These are phyloP conservation scores for Actinia equina DNA, from an alignment of 64 coral and sea anemone species.

Conservation along the genomic window DNA sequence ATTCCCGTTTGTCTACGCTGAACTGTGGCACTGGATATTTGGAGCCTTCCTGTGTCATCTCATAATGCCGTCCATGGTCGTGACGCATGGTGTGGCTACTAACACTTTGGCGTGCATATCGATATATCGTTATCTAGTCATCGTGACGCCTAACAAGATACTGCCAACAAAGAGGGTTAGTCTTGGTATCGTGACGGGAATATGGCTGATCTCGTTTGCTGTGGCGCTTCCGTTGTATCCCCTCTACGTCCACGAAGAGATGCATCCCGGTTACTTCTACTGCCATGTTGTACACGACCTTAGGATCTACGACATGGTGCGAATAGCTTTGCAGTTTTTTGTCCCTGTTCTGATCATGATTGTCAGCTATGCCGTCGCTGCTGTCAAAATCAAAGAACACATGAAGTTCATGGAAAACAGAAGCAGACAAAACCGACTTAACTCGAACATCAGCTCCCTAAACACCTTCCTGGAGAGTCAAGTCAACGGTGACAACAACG, in stretches of 20 bases:
- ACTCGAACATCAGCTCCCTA: neutral
- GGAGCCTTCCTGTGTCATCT: slow-evolving; percentile 1
- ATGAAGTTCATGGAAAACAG: neutral
- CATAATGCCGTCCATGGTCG: neutral
- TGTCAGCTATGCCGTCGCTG: neutral
- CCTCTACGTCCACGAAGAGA: neutral
- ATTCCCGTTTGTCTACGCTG: neutral
- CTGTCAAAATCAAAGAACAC: slow-evolving; percentile 7
- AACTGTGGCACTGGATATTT: slow-evolving; percentile 1
- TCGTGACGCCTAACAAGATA: slow-evolving; percentile 7
- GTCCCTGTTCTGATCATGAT: neutral
- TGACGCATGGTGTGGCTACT: neutral
- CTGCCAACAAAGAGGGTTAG: neutral
- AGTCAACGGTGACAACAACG: neutral
- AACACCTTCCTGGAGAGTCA: slow-evolving; percentile 6
- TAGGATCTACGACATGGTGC: neutral
- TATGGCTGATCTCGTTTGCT: neutral
- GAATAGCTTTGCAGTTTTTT: neutral
- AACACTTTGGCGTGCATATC: slow-evolving; percentile 3
- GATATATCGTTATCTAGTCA: neutral
- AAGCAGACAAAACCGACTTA: neutral
- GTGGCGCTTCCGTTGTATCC: neutral
- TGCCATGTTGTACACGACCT: neutral
- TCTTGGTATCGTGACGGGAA: neutral
- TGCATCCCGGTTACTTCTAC: neutral